Conservation (phyloP, 2,888 invertebrate species). For the Lymantria monacha region DNA sequence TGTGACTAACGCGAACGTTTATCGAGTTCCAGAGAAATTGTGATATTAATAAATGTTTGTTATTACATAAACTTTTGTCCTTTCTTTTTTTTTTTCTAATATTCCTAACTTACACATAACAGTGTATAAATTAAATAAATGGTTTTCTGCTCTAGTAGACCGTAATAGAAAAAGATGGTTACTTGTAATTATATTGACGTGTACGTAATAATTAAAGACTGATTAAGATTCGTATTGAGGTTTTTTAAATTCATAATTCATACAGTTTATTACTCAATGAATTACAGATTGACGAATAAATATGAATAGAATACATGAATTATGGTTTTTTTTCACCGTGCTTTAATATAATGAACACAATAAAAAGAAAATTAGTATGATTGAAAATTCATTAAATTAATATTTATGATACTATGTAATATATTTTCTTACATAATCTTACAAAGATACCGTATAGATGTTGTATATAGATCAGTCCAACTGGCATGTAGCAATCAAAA, state of each 20-base stretch:
- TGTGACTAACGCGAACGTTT: constrained; percentile 48
- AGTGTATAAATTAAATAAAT: constrained; percentile 1
- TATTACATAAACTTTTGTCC: constrained; percentile 32
- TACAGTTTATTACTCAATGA: constrained; percentile 18
- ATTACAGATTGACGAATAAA: not conserved
- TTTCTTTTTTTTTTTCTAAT: constrained; percentile 3
- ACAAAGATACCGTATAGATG: no score
- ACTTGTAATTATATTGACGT: constrained; percentile 30
- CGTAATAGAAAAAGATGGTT: constrained; percentile 8
- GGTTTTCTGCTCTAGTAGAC: constrained; percentile 23
- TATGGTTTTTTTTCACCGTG: no score
- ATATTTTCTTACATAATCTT: no score
- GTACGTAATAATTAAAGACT: constrained; percentile 32
- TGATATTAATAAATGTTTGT: constrained; percentile 79
- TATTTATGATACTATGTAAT: no score
- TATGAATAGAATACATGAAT: no score
- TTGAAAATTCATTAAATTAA: no score
- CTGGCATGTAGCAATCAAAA: constrained; percentile 17
- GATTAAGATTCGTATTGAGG: constrained; percentile 24
- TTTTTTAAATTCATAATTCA: constrained; percentile 19
- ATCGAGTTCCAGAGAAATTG: constrained; percentile 73
- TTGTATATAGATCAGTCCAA: constrained; percentile 9
- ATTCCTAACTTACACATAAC: not conserved
- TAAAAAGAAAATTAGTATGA: no score
- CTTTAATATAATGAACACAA: no score